A percentile compares a stretch with the other conserved stretches of the same genome.
Conservation (phyloP, 2,113 vertebrate species). For the Pelusios castaneus region DNA sequence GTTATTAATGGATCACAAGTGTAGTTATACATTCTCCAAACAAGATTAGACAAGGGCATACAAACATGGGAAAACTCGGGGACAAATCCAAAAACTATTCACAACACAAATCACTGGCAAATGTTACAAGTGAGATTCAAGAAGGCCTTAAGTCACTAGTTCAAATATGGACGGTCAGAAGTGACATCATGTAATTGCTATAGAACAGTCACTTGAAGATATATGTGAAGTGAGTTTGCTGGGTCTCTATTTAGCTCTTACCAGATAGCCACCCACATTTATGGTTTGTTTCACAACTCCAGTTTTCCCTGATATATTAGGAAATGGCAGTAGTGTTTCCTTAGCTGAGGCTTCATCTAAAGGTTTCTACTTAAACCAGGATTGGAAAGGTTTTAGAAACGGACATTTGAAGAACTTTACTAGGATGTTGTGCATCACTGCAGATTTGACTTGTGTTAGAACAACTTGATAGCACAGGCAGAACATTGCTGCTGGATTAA, state of each 20-base stretch:
- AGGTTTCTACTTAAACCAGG: not conserved
- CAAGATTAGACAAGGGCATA: accelerated
- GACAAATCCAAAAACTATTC: not conserved
- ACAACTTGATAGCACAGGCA: not conserved
- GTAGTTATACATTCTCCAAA: not conserved
- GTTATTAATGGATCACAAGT: not conserved
- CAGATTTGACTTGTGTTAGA: not conserved
- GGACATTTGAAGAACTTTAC: not conserved
- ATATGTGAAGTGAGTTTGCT: accelerated
- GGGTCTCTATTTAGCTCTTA: not conserved
- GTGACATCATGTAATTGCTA: not conserved
- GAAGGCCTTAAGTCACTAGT: not conserved
- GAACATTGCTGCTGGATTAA: slow-evolving; percentile 11
- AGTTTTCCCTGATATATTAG: not conserved
- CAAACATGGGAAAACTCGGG: not conserved
- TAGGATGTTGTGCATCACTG: not conserved
- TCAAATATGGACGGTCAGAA: not conserved
- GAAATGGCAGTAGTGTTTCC: not conserved
- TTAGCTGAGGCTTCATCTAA: not conserved
- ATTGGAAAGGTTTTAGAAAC: not conserved
- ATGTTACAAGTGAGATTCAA: not conserved
- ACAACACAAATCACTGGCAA: accelerated
- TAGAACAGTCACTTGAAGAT: accelerated
- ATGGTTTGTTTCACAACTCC: not conserved
- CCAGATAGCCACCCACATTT: not conserved